Evolutionary conservation across 2,113 vertebrate species (phyloP).

Genomic region (Rhinogobius similis): DNA sequence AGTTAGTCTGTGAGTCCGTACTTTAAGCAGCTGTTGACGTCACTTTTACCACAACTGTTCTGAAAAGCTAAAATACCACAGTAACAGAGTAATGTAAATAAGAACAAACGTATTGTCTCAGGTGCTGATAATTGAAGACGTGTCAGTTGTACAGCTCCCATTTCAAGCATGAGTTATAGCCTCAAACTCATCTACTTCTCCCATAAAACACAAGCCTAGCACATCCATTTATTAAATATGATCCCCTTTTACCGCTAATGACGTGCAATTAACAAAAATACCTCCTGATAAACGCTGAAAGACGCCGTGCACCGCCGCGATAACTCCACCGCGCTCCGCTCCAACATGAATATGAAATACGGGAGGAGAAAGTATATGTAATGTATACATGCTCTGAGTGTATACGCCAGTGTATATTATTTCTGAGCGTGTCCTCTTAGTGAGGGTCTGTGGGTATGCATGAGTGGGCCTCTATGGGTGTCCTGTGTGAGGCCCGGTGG

Average conservation of each 20-base stretch:
- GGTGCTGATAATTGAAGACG: background rate
- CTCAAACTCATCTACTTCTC: conserved; percentile 20
- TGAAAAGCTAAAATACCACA: background rate
- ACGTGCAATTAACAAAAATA: conserved; percentile 41
- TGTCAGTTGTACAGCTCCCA: background rate
- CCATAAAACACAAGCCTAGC: conserved; percentile 14
- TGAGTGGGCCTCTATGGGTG: no score
- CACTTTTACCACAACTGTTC: no score
- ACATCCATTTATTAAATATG: conserved; percentile 23
- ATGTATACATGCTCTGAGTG: background rate
- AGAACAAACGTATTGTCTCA: background rate
- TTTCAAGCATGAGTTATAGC: conserved; percentile 30
- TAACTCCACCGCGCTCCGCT: conserved; percentile 50
- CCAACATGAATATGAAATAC: conserved; percentile 36
- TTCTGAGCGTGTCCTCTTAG: conserved; percentile 27
- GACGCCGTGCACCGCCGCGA: conserved; percentile 27
- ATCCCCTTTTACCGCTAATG: conserved; percentile 9
- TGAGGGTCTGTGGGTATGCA: background rate
- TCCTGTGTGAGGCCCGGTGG: no score
- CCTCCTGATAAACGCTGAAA: conserved; percentile 38
- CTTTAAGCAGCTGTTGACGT: no score
- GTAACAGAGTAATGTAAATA: background rate
- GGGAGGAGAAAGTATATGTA: conserved; percentile 42
- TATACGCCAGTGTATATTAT: background rate
- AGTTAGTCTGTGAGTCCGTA: no score